Evolutionary conservation across 2,888 invertebrate species (phyloP), one percentile per base, ranked within the genome.

Genomic region (Drosophila histrio): DNA sequence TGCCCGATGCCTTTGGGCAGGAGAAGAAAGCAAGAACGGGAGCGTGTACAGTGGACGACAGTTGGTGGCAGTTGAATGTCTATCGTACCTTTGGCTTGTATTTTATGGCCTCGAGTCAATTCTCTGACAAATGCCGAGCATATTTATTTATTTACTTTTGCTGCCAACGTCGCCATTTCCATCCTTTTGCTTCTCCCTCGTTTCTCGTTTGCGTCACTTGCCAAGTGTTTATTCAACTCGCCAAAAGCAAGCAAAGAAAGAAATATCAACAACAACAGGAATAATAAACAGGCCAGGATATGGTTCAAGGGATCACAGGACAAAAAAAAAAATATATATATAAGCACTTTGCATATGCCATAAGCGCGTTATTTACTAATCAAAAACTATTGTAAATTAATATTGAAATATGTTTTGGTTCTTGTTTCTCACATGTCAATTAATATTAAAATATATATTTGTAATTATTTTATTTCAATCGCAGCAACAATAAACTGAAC

Each of bases 91-190:
- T 81, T 67, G 65, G 79, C 69, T 80, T 64, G 67, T 81, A 75
- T 79, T 85, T 87, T 87, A 85, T 89, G 70, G 89, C 89, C 87
- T 75, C 75, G 79, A 86, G 89, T 87, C 85, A 86, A 86, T 85
- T 89, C 89, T 67, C 86, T 81, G 87, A 81, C 88, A 86, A 88
- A 86, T 87, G 77, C 79, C 72, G 63, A 89, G 79, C 89, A 87
- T 85, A 87, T 85, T 85, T 85, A 88, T 89, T 89, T 85, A 88
- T 89, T 88, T 85, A 84, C 87, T 85, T 69, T 68, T 38, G 64
- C 76, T 72, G 62, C 59, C 72, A 65, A 61, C 79, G 65, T 69
- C 56, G 59, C 61, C 63, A 68, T 49, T 53, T 53, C 53, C 43
- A 63, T 63, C 32, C 13, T 9, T n/a, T 39, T 21, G 2, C 19